Evolutionary conservation across 2,113 vertebrate genomes (phyloP).

Genomic region (Entomyzon cyanotis): DNA sequence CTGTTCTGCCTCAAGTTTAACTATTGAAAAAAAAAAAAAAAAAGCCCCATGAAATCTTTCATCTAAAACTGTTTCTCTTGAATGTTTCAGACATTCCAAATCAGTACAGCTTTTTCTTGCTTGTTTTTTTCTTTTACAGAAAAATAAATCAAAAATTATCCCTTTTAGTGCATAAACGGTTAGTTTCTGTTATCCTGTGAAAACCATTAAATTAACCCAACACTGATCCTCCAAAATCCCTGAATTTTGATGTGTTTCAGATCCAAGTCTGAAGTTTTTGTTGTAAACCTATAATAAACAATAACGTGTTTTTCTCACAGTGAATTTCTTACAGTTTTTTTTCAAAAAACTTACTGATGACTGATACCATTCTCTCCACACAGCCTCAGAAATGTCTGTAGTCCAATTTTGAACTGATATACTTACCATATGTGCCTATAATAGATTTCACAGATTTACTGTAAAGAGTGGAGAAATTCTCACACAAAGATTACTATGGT

Average conservation of each 20-base stretch:
- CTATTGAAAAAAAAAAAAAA: background rate
- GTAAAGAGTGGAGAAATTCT: background rate
- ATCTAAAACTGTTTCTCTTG: background rate
- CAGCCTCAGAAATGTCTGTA: background rate
- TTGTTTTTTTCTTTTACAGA: background rate
- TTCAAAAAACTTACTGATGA: background rate
- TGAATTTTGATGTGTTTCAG: background rate
- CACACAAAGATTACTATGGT: background rate
- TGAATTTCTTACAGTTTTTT: background rate
- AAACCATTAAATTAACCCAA: background rate
- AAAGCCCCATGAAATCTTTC: background rate
- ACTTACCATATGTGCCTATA: background rate
- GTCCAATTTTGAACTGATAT: background rate
- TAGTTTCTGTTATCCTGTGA: background rate
- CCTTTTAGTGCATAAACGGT: background rate
- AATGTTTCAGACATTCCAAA: background rate
- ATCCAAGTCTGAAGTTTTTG: background rate
- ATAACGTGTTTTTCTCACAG: background rate
- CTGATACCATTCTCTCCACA: background rate
- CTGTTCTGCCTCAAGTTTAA: background rate
- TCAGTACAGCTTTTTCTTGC: background rate
- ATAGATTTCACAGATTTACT: background rate
- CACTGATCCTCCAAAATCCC: accelerated
- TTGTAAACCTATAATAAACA: background rate
- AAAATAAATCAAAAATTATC: background rate